Evolutionary conservation across 1,140 invertebrate genomes (phyloP), one percentile per base, ranked within the genome.

Genomic region (Paraescarpia echinospica): DNA sequence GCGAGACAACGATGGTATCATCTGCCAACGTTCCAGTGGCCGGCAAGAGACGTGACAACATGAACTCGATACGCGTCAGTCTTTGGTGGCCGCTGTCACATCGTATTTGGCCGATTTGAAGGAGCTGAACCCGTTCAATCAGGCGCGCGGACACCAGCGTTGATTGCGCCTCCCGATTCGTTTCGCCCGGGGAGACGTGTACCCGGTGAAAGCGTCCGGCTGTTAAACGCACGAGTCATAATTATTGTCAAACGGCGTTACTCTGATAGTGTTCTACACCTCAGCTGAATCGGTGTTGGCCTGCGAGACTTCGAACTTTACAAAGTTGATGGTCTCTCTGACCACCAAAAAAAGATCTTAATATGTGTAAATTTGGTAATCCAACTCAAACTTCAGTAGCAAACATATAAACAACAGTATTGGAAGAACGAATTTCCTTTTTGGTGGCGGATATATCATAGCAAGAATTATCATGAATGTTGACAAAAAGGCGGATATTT

Each of bases 61-160:
- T 12, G 59, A 77, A 77, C 59, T 77, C 59, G 59, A 77, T 77
- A 77, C 59, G 59, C 59, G 22, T 77, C 59, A 31, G 59, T 22
- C 59, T 77, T 77, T 77, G 59, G 59, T 77, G 59, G 59, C 59
- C 59, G 59, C 59, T 77, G 59, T 77, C 59, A 77, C 59, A 77
- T 77, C 59, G 14, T 31, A 77, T 77, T 77, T 77, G 59, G 27
- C 59, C 14, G 18, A 77, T 22, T 31, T 12, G 2, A 2, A 77
- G 1, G 1, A 77, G 59, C 59, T 27, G 59, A 27, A 27, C 59
- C 14, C 59, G 27, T 31, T 31, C 8, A 77, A 31, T 77, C 59
- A 77, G 18, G 2, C 12, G 59, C 59, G 27, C 22, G 27, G 59
- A 77, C 59, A 5, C 59, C 59, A 27, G 59, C 59, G 59, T 77